Percentiles rank a stretch among this genome's conserved stretches.
These are phyloP conservation scores for Drosophila baimaii DNA, from an alignment of 1,140 invertebrate genomes.

Conservation along the genomic window DNA sequence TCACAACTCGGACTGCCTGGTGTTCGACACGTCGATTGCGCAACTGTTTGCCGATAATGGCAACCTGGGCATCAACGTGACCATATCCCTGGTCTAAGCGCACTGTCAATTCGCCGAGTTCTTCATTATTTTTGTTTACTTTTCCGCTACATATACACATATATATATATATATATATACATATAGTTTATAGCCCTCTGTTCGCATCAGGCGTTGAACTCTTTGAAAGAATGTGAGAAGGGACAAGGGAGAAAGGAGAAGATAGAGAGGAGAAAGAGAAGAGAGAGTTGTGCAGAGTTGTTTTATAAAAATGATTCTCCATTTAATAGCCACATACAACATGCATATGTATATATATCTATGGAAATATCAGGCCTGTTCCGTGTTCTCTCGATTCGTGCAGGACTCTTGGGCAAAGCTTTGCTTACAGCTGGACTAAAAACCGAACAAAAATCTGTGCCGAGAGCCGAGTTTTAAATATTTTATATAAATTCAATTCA, in stretches of 20 bases:
- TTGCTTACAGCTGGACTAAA: neutral
- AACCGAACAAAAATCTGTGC: neutral
- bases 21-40: conserved; percentile 99
- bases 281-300: conserved; percentile 39
- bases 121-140: conserved; percentile 23
- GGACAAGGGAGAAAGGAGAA: neutral
- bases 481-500: neutral
- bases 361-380: conserved; percentile 30
- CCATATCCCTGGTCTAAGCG: conserved; percentile 94
- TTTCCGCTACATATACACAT: conserved; percentile 31
- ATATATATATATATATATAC: conserved; percentile 9
- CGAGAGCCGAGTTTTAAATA: no score
- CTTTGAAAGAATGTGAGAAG: conserved; percentile 15
- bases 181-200: conserved; percentile 39
- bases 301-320: conserved; percentile 71
- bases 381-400: neutral
- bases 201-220: conserved; percentile 24
- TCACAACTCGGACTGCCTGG: conserved; percentile 98
- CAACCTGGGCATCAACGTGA: conserved; percentile 99
- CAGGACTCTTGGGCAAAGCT: neutral
- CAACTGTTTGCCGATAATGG: conserved; percentile 99
- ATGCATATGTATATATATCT: conserved; percentile 50
- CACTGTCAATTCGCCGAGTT: conserved; percentile 42
- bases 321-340: conserved; percentile 45
- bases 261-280: neutral